These are phyloP conservation scores for Araneus ventricosus DNA, from an alignment of 1,140 invertebrate species.

Conservation along the genomic window DNA sequence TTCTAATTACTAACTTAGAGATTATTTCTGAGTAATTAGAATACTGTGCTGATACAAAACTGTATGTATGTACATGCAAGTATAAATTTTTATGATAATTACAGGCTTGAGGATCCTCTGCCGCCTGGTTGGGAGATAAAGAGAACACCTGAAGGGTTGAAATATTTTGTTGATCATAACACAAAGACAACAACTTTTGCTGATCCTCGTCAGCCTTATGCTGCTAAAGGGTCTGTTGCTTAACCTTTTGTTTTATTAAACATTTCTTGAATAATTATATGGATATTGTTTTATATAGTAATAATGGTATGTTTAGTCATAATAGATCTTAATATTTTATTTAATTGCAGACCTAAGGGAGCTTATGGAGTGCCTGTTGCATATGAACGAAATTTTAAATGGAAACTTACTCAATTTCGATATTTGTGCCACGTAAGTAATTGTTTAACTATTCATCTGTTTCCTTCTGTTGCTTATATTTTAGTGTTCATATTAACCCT, in stretches of 20 bases:
- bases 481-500: too few species aligned
- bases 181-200: slow-evolving; percentile 98
- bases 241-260: neutral
- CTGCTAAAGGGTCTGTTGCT: slow-evolving; percentile 87
- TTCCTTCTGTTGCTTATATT: too few species aligned
- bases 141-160: slow-evolving; percentile 93
- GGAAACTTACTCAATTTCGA: slow-evolving; percentile 99
- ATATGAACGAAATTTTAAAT: slow-evolving; percentile 98
- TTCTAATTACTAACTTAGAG: too few species aligned
- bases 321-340: neutral
- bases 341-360: slow-evolving; percentile 87
- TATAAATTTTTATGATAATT: too few species aligned
- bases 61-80: too few species aligned
- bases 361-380: slow-evolving; percentile 96
- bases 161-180: slow-evolving; percentile 99
- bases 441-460: neutral
- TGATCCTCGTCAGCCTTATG: slow-evolving; percentile 93
- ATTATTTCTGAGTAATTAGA: too few species aligned
- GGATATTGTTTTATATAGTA: too few species aligned
- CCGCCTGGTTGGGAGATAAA: slow-evolving; percentile 99
- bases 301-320: neutral
- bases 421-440: slow-evolving; percentile 92
- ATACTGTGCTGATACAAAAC: too few species aligned
- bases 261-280: too few species aligned
- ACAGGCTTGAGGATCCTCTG: slow-evolving; percentile 89